These are phyloP conservation scores for Sepiola atlantica DNA, from an alignment of 2,888 invertebrate genomes.

Conservation along the genomic window DNA sequence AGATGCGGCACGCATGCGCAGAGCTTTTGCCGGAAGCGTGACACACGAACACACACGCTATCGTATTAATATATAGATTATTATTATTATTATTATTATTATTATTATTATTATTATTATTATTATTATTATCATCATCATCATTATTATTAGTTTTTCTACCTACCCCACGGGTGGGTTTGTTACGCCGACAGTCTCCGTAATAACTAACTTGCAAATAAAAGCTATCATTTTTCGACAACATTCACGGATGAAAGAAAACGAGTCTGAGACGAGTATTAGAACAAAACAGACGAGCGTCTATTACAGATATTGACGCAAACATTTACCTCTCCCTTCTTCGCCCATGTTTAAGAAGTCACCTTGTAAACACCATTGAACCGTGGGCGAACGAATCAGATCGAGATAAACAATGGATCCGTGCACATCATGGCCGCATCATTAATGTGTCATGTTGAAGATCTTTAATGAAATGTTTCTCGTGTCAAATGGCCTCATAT, in stretches of 20 bases:
- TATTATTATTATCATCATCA: too few species aligned
- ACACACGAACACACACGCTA: too few species aligned
- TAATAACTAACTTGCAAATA: background rate
- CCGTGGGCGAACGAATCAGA: background rate
- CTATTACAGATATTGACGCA: background rate
- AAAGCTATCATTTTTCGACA: background rate
- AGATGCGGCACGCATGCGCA: too few species aligned
- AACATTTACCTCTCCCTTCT: background rate
- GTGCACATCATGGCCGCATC: background rate
- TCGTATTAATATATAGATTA: too few species aligned
- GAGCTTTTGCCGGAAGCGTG: too few species aligned
- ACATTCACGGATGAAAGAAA: background rate
- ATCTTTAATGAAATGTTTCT: background rate
- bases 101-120: too few species aligned
- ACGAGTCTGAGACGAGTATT: background rate
- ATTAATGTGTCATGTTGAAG: background rate
- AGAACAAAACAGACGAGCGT: background rate
- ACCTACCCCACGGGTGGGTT: background rate
- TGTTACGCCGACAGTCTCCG: background rate
- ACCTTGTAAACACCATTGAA: background rate
- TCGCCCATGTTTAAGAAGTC: background rate
- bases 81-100: too few species aligned
- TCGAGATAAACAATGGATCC: background rate
- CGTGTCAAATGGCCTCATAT: background rate
- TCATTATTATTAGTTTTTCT: background rate